phyloP scores from a whole-genome alignment of 2,113 vertebrate species.

The Macroglossus sobrinus region DNA sequence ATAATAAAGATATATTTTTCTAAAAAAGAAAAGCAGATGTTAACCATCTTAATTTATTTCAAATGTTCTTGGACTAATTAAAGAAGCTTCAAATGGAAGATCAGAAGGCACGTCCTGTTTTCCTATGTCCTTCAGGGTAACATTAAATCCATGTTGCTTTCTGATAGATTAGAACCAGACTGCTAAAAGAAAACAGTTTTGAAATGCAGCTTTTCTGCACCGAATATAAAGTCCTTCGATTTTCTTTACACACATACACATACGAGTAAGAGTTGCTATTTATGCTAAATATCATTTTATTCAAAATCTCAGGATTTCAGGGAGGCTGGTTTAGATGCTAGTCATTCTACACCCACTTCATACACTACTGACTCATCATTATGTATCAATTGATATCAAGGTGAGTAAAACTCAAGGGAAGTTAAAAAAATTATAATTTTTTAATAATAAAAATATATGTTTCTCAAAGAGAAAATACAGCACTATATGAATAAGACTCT shows the following conservation, averaged over 20 bases:
- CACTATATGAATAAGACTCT: background rate
- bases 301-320: slow-evolving; percentile 44
- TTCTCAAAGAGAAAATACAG: background rate
- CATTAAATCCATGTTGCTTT: slow-evolving; percentile 74
- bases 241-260: slow-evolving; percentile 27
- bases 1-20: slow-evolving; percentile 79
- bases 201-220: slow-evolving; percentile 34
- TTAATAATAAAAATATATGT: background rate
- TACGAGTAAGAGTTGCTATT: slow-evolving; percentile 47
- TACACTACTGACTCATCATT: background rate
- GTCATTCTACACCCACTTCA: slow-evolving; percentile 23
- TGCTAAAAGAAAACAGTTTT: slow-evolving; percentile 54
- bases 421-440: background rate
- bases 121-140: slow-evolving; percentile 72
- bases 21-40: slow-evolving; percentile 84
- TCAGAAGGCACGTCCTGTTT: slow-evolving; percentile 73
- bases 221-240: slow-evolving; percentile 51
- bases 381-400: background rate
- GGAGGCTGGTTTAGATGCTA: slow-evolving; percentile 41
- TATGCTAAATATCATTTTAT: slow-evolving; percentile 57
- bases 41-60: slow-evolving; percentile 82
- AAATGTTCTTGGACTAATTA: slow-evolving; percentile 69
- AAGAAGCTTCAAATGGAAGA: slow-evolving; percentile 68
- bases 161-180: slow-evolving; percentile 67
- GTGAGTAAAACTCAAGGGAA: background rate